Evolutionary conservation across 2,888 invertebrate genomes (phyloP).

Genomic region (Rhagonycha lutea): DNA sequence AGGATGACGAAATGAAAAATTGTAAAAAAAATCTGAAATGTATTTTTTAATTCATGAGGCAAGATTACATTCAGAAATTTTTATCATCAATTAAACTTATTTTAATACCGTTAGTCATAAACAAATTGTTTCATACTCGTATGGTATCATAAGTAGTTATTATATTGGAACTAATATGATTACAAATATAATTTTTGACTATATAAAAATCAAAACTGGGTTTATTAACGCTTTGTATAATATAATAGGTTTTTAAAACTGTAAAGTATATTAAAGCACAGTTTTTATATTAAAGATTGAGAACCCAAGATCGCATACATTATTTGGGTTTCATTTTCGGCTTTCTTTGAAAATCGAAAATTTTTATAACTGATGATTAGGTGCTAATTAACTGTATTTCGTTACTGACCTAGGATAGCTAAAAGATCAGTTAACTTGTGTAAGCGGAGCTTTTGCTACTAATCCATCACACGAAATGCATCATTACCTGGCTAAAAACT

Average conservation of each 20-base stretch:
- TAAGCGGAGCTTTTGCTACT: too few relatives aligned
- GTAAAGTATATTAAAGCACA: background rate
- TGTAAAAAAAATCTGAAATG: too few relatives aligned
- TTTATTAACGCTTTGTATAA: background rate
- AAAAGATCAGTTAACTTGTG: too few relatives aligned
- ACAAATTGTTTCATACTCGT: background rate
- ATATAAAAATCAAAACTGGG: background rate
- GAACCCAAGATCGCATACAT: too few relatives aligned
- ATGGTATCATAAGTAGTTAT: background rate
- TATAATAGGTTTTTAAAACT: background rate
- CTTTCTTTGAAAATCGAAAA: too few relatives aligned
- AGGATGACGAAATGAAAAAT: too few relatives aligned
- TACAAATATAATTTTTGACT: background rate
- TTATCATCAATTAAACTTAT: background rate
- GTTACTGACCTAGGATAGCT: too few relatives aligned
- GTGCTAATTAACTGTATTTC: too few relatives aligned
- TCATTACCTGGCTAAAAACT: too few relatives aligned
- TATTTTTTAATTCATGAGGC: background rate
- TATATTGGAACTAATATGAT: background rate
- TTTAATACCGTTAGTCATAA: background rate
- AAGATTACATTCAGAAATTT: background rate
- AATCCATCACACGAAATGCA: too few relatives aligned
- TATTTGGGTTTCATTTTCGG: too few relatives aligned
- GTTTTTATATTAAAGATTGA: background rate
- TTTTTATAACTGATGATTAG: too few relatives aligned